Percentiles rank a stretch among this genome's conserved stretches.
These are phyloP conservation scores for Aurelia sp. DNA, from an alignment of 30 jellyfish, hydroid and myxozoan species.

Conservation along the genomic window DNA sequence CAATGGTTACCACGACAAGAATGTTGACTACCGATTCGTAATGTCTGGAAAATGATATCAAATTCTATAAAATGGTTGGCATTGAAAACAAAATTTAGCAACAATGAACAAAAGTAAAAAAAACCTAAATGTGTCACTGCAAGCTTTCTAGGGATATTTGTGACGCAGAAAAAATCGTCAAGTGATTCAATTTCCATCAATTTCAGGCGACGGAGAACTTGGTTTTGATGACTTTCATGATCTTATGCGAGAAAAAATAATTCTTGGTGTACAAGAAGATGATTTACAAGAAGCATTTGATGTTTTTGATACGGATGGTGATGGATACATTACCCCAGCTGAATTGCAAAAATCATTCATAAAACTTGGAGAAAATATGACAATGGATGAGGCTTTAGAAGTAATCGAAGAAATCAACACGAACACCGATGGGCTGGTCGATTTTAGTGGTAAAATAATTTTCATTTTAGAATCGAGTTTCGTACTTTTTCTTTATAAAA, in stretches of 20 bases:
- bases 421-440: conserved; percentile 81
- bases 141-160: too few species aligned
- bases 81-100: too few species aligned
- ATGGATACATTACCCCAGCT: conserved; percentile 73
- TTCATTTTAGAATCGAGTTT: not conserved
- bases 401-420: conserved; percentile 63
- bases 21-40: too few species aligned
- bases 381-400: conserved; percentile 77
- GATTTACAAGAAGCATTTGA: conserved; percentile 81
- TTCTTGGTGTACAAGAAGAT: conserved; percentile 80
- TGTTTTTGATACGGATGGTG: conserved; percentile 79
- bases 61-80: too few species aligned
- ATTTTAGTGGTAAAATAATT: conserved; percentile 74
- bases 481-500: too few species aligned
- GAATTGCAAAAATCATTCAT: conserved; percentile 65
- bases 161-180: too few species aligned
- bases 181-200: too few species aligned
- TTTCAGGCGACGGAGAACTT: conserved; percentile 87
- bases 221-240: conserved; percentile 82
- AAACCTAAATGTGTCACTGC: too few species aligned
- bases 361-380: conserved; percentile 73
- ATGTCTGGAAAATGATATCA: too few species aligned
- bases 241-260: conserved; percentile 74
- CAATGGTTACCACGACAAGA: too few species aligned
- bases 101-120: too few species aligned